Evolutionary conservation across 2,797 vertebrate species (phyloP).

Genomic region (Avahi laniger): DNA sequence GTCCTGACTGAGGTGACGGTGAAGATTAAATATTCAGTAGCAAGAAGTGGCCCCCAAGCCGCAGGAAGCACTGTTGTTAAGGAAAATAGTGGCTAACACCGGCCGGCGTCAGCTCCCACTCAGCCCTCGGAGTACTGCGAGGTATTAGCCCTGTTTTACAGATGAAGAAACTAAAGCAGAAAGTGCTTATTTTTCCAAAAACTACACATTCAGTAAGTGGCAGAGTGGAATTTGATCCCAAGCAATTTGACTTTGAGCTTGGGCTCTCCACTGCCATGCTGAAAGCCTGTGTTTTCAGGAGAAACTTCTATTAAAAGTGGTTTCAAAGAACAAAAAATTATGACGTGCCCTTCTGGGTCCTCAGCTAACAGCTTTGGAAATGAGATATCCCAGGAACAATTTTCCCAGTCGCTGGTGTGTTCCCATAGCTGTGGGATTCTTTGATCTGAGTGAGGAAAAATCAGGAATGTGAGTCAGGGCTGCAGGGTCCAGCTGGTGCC

Average conservation of each 20-base stretch:
- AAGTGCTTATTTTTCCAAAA: background rate
- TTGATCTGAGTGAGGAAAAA: background rate
- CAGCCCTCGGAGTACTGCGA: rapidly evolving
- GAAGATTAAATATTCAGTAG: background rate
- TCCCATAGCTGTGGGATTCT: background rate
- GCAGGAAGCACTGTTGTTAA: rapidly evolving
- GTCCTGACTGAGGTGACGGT: rapidly evolving
- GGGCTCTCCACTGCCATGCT: background rate
- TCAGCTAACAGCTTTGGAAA: background rate
- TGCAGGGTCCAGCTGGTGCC: rapidly evolving
- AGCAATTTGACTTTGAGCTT: rapidly evolving
- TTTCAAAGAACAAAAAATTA: background rate
- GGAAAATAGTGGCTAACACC: background rate
- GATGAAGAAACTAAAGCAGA: background rate
- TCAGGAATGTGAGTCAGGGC: background rate
- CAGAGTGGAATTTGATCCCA: background rate
- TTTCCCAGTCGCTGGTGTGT: too few relatives aligned
- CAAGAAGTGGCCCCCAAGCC: background rate
- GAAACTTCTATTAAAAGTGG: background rate
- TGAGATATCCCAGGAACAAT: rapidly evolving
- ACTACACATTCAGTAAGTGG: background rate
- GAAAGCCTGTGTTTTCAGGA: background rate
- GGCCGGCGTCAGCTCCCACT: rapidly evolving
- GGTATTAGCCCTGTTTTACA: too few relatives aligned
- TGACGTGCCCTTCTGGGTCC: background rate